Evolutionary conservation across 2,888 invertebrate genomes (phyloP).

Genomic region (Monopis laevigella): DNA sequence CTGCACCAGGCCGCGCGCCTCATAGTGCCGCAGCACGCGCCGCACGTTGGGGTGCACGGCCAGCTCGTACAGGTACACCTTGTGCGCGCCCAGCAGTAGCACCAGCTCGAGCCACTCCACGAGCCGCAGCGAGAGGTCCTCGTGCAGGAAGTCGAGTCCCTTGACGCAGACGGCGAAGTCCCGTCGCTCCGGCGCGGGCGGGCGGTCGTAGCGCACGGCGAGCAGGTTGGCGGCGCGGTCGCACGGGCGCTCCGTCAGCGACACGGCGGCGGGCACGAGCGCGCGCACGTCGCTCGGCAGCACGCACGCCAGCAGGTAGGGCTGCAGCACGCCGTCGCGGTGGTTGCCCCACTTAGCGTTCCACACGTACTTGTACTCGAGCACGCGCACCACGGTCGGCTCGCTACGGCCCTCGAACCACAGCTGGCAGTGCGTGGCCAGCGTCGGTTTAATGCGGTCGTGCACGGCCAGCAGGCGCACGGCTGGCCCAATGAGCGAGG

Average conservation of each 20-base stretch:
- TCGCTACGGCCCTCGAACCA: conserved; percentile 89
- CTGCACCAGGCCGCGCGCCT: conserved; percentile 72
- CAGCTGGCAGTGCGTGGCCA: conserved; percentile 85
- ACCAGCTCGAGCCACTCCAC: conserved; percentile 96
- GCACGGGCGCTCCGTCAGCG: conserved; percentile 85
- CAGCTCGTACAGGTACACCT: conserved; percentile 90
- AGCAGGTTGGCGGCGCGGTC: conserved; percentile 88
- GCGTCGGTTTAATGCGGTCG: conserved; percentile 85
- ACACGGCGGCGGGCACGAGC: conserved; percentile 83
- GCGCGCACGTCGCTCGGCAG: conserved; percentile 79
- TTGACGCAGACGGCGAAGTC: conserved; percentile 94
- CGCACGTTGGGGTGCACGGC: conserved; percentile 93
- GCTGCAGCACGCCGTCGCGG: conserved; percentile 90
- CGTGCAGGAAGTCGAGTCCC: conserved; percentile 91
- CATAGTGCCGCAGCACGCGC: conserved; percentile 78
- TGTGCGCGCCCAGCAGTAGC: conserved; percentile 87
- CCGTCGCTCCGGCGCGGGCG: conserved; percentile 65
- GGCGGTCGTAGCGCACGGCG: conserved; percentile 81
- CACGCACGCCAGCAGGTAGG: conserved; percentile 89
- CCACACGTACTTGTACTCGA: conserved; percentile 95
- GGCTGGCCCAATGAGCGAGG: conserved; percentile 83
- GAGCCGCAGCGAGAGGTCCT: conserved; percentile 87
- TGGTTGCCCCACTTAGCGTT: conserved; percentile 95
- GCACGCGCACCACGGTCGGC: conserved; percentile 81
- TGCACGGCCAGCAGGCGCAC: conserved; percentile 89